Evolutionary conservation across 2,888 invertebrate genomes (phyloP), one percentile per base, ranked within the genome.

Genomic region (Cyaniris semiargus): DNA sequence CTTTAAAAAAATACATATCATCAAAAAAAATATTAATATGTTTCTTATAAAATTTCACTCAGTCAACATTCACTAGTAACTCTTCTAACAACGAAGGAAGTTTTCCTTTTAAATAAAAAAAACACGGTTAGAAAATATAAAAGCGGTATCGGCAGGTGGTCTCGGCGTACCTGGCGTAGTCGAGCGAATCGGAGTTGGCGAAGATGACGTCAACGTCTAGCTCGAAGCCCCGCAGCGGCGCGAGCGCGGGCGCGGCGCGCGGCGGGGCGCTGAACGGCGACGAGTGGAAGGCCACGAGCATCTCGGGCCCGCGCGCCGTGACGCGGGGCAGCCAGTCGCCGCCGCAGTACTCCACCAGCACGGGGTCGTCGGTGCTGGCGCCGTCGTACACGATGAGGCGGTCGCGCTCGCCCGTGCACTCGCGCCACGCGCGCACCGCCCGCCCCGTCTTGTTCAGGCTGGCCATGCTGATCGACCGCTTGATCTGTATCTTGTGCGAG

Each of bases 371-470:
- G 18, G 96, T 96, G 58, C 96, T 95, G 76, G 96, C 96, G 78
- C 98, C 98, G 88, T 98, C 98, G 88, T 97, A 97, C 88, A 98
- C 97, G 82, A 97, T 96, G 78, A 98, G 94, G 82, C 97, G 96
- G 90, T 98, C 98, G 75, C 97, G 95, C 86, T 97, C 96, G 3
- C 96, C 96, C 0, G 97, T 96, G 87, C 98, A 98, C 85, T 97
- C 97, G 80, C 96, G 94, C 97, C 97, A 97, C 77, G 97, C 97
- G 79, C 96, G 95, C 83, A 97, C 94, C 53, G 95, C 96, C 44
- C 96, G 95, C 4, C 95, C 95, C 78, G 96, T 96, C 89, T 96
- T 96, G 88, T 96, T 96, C 79, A 96, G 88, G 83, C 96, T 95
- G 82, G 95, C 96, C 93, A 95, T 96, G 44, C 95, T 95, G 81